phyloP scores from a whole-genome alignment of 2,888 invertebrate genomes.

The Philereme transversata region DNA sequence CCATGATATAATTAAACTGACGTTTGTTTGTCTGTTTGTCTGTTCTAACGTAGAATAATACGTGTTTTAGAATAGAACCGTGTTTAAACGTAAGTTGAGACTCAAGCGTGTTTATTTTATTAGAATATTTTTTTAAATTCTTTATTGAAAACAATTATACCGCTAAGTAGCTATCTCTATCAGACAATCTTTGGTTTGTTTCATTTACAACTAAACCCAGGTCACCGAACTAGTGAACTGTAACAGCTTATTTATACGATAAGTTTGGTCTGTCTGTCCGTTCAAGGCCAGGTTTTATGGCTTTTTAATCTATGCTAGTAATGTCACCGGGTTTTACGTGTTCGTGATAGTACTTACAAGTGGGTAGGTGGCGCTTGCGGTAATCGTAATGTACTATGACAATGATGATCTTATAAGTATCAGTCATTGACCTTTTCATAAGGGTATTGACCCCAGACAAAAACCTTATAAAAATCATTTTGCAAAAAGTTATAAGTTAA shows the following conservation, averaged over 20 bases:
- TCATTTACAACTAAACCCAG: neutral
- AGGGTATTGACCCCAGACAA: too few relatives aligned
- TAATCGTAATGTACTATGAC: neutral
- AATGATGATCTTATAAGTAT: too few relatives aligned
- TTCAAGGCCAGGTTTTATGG: constrained; percentile 65
- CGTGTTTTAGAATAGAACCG: too few relatives aligned
- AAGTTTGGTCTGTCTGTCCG: constrained; percentile 26
- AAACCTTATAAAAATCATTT: too few relatives aligned
- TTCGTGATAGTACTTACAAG: constrained; percentile 50
- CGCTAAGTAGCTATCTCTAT: too few relatives aligned
- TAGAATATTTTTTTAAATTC: too few relatives aligned
- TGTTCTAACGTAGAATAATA: neutral
- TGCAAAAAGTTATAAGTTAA: too few relatives aligned
- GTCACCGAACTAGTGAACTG: neutral
- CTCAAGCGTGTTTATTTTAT: too few relatives aligned
- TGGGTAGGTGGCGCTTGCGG: constrained; percentile 47
- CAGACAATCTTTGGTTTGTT: neutral
- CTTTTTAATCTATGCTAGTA: constrained; percentile 60
- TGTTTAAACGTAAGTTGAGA: too few relatives aligned
- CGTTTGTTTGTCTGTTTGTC: constrained; percentile 5
- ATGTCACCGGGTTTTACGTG: constrained; percentile 48
- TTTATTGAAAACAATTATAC: too few relatives aligned
- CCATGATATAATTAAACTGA: neutral
- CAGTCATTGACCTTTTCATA: constrained; percentile 9
- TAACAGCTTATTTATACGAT: constrained; percentile 38